Percentiles rank a stretch among this genome's conserved stretches.
These are phyloP conservation scores for Corvus cornix DNA, from an alignment of 2,113 vertebrate genomes.

Conservation along the genomic window DNA sequence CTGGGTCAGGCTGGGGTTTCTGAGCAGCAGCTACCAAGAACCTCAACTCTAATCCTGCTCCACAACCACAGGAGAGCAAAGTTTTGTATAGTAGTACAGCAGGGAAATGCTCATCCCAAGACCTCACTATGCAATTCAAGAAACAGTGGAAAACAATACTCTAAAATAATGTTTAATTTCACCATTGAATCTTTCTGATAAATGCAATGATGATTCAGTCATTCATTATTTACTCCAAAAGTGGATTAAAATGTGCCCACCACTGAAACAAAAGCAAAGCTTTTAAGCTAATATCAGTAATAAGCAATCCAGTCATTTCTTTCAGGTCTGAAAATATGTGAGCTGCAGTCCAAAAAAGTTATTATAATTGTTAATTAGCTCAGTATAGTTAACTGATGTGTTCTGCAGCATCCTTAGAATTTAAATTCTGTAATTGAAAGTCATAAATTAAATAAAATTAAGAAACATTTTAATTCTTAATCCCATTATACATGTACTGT, in stretches of 20 bases:
- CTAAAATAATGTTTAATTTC: neutral
- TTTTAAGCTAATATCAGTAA: neutral
- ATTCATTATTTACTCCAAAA: neutral
- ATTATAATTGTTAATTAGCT: neutral
- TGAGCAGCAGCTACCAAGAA: neutral
- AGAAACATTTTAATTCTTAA: constrained; percentile 15
- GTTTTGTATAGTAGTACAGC: neutral
- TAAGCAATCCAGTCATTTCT: neutral
- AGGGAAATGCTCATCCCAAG: neutral
- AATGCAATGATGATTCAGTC: neutral
- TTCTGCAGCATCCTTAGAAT: neutral
- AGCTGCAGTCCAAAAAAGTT: neutral
- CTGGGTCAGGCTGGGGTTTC: neutral
- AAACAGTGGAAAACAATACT: neutral
- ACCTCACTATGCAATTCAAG: neutral
- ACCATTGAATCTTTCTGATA: neutral
- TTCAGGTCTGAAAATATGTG: neutral
- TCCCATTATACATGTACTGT: neutral
- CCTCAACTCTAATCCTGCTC: neutral
- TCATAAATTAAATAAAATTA: constrained; percentile 23
- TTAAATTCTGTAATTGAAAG: neutral
- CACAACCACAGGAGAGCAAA: neutral
- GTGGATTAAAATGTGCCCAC: neutral
- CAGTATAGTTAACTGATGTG: neutral
- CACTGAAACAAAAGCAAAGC: neutral